phyloP scores from a whole-genome alignment of 2,797 vertebrate genomes.

The Apogon talboti region DNA sequence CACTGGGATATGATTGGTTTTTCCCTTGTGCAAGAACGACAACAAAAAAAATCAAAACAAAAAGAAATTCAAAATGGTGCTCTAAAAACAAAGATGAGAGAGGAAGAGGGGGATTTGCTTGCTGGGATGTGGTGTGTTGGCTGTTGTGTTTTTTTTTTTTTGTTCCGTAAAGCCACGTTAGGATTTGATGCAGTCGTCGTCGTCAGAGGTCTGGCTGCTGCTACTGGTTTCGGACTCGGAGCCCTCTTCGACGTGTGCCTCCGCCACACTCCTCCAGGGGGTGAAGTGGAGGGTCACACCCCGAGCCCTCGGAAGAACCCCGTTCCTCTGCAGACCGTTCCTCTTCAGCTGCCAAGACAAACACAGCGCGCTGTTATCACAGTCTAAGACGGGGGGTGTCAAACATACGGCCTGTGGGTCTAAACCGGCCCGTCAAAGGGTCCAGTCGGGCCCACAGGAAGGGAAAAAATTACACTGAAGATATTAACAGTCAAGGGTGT shows the following conservation, averaged over 20 bases:
- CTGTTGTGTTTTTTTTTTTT: slow-evolving; percentile 62
- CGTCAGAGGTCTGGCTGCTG: slow-evolving; percentile 96
- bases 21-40: slow-evolving; percentile 94
- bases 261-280: slow-evolving; percentile 95
- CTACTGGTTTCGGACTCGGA: slow-evolving; percentile 96
- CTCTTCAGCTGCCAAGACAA: slow-evolving; percentile 88
- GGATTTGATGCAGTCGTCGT: slow-evolving; percentile 87
- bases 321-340: slow-evolving; percentile 93
- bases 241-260: slow-evolving; percentile 90
- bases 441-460: no score
- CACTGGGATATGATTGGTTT: slow-evolving; percentile 92
- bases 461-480: no score
- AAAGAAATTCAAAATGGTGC: slow-evolving; percentile 81
- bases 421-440: no score
- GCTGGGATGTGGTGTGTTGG: slow-evolving; percentile 79
- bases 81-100: slow-evolving; percentile 81
- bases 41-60: slow-evolving; percentile 69
- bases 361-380: no score
- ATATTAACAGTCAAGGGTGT: no score
- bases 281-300: slow-evolving; percentile 91
- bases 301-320: slow-evolving; percentile 89
- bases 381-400: no score
- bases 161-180: slow-evolving; percentile 86
- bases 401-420: no score
- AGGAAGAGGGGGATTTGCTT: slow-evolving; percentile 72